A percentile compares a stretch with the other conserved stretches of the same genome.
Conservation (phyloP, 2,888 invertebrate genomes). For the Orthosia gracilis region DNA sequence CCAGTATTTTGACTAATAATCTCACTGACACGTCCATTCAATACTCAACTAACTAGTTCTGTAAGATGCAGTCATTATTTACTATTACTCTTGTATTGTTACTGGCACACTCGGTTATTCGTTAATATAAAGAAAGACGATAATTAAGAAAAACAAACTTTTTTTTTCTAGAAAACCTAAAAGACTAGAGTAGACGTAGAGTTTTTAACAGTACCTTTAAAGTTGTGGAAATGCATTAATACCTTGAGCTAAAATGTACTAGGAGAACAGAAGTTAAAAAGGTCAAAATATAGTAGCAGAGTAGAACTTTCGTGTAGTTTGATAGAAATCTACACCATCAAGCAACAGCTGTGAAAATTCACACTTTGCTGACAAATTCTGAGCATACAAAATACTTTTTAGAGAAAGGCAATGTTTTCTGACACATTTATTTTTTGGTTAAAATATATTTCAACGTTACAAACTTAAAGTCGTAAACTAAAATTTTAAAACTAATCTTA, state of each 20-base stretch:
- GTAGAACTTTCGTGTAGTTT: not conserved
- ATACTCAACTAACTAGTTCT: slow-evolving; percentile 28
- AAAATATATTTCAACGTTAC: not conserved
- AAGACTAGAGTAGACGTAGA: no score
- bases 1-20: slow-evolving; percentile 21
- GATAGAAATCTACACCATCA: slow-evolving; percentile 11
- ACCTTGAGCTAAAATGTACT: not conserved
- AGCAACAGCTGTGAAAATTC: slow-evolving; percentile 26
- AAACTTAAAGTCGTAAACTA: not conserved
- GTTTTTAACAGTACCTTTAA: not conserved
- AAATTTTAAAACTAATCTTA: not conserved
- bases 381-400: not conserved
- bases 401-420: slow-evolving; percentile 28
- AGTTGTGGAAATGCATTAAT: no score
- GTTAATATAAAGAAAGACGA: not conserved
- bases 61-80: slow-evolving; percentile 12
- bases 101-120: not conserved
- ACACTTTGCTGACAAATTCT: slow-evolving; percentile 31
- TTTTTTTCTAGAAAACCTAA: no score
- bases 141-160: not conserved
- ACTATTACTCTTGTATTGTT: slow-evolving; percentile 1
- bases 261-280: not conserved
- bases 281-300: not conserved
- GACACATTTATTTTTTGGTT: slow-evolving; percentile 1
- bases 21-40: slow-evolving; percentile 10